Evolutionary conservation across 2,797 vertebrate species (phyloP).

Genomic region (Simalia tracyae): DNA sequence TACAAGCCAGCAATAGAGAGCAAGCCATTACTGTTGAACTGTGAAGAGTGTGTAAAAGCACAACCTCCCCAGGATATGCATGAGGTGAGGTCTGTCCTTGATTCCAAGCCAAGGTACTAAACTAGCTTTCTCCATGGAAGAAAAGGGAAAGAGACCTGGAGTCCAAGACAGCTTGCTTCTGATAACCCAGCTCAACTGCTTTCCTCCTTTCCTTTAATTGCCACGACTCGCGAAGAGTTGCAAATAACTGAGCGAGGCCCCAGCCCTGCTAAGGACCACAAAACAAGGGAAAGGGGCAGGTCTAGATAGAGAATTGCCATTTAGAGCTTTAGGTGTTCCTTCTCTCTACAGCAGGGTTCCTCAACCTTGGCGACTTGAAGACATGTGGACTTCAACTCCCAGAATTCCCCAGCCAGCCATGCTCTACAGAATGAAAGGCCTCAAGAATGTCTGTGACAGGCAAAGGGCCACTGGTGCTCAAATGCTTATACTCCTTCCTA

Average conservation of each 20-base stretch:
- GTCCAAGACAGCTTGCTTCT: background rate
- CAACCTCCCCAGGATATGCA: background rate
- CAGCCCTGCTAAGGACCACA: background rate
- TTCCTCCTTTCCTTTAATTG: constrained; percentile 5
- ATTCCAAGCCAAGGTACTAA: background rate
- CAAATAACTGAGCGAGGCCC: background rate
- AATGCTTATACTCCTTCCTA: background rate
- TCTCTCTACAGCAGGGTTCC: no score
- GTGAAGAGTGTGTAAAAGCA: background rate
- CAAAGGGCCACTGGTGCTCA: background rate
- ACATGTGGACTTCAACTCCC: no score
- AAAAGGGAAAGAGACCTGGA: background rate
- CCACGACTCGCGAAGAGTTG: background rate
- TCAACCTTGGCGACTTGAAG: no score
- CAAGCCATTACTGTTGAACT: background rate
- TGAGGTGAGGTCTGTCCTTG: no score
- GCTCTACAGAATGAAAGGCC: background rate
- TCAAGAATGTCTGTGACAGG: background rate
- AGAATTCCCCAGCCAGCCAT: no score
- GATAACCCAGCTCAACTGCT: background rate
- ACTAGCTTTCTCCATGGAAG: background rate
- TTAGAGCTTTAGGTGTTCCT: background rate
- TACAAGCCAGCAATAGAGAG: background rate
- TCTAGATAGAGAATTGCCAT: background rate
- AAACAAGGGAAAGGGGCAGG: background rate